Base-by-base conservation (phyloP, 1,140 invertebrate genomes). In the Aplysia californica region DNA sequence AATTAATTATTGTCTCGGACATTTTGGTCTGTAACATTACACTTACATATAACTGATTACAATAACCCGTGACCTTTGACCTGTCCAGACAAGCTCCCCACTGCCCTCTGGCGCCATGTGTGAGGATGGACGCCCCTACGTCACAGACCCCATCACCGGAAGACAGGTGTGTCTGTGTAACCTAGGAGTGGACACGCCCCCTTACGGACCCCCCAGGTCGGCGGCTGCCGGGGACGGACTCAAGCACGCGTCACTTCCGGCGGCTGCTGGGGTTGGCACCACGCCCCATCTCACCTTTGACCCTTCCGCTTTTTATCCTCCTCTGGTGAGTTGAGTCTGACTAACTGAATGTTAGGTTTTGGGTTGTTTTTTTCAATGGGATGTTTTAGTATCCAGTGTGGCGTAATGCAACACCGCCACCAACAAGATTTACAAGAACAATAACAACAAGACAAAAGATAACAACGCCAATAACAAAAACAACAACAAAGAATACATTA, bases 131-230 rank as follows among this genome's bases (percentile, higher is more conserved):
- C 70, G 44, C 1, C 38, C 58, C 6, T 76, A 70, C 35, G 36
- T 70, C 2, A 70, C 67, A 33, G 50, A 69, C 39, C 61, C 64
- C 2, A 26, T 41, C 5, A 67, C 64, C 0, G 73, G 73, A n/a
- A 23, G 65, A n/a, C 38, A 64, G 39, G 59, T 75, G 35, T 75
- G 73, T 35, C 29, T 66, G 44, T 75, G 73, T 64, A 64, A 58
- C 21, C 31, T 75, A 65, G 73, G 73, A 33, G 10, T 26, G 44
- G 44, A 23, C 23, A 20, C 10, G 29, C 6, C 39, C 31, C 39
- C 6, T 65, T 33, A 65, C 33, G n/a, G n/a, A n/a, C n/a, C n/a
- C n/a, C n/a, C n/a, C n/a, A n/a, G n/a, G n/a, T n/a, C 61, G 33
- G 2, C 31, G 61, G 21, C 6, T 36, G 18, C 31, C 58, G 68